Evolutionary conservation across 2,888 invertebrate genomes (phyloP), one percentile per base, ranked within the genome.

Genomic region (Notocelia uddmanniana): DNA sequence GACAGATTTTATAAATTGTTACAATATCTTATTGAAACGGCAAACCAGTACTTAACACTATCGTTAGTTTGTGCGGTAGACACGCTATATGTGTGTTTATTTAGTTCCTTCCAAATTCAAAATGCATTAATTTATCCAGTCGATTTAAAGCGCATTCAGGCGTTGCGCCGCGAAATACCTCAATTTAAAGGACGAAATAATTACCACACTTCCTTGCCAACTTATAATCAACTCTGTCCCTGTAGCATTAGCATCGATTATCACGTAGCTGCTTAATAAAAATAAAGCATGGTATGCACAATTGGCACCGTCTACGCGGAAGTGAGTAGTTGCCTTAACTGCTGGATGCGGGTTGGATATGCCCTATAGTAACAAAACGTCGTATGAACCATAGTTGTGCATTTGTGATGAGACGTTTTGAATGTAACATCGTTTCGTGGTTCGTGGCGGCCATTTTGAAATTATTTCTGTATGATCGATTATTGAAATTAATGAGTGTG

Each of bases 241-340:
- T 2, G 1, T 21, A 5, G 5, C 0, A 2, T 23, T 54, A 64
- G 9, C 6, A n/a, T 23, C 11, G 21, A n/a, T n/a, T 21, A 5
- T 37, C 21, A n/a, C 11, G 2, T 21, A 37, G 13, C 19, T 10
- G 3, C 8, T 21, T n/a, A 23, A 54, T 10, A 52, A 59, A 68
- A 59, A 68, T 68, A 48, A 48, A 59, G 50, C 50, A 68, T 10
- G 58, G 52, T 50, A n/a, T 37, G 37, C 68, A 69, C 69, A 69
- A 69, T 69, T 69, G 41, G 64, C 64, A 58, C 37, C 60, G 72
- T 68, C 72, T 72, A 68, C 68, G 50, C 66, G 72, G 72, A 72
- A 68, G 45, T 57, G 55, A 60, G 62, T 67, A 72, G 37, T 72
- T 72, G 71, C 23, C 60, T 34, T 63, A 55, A 58, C 59, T 50